Base-by-base conservation (phyloP, 1,140 invertebrate genomes). In the Pinna nobilis region DNA sequence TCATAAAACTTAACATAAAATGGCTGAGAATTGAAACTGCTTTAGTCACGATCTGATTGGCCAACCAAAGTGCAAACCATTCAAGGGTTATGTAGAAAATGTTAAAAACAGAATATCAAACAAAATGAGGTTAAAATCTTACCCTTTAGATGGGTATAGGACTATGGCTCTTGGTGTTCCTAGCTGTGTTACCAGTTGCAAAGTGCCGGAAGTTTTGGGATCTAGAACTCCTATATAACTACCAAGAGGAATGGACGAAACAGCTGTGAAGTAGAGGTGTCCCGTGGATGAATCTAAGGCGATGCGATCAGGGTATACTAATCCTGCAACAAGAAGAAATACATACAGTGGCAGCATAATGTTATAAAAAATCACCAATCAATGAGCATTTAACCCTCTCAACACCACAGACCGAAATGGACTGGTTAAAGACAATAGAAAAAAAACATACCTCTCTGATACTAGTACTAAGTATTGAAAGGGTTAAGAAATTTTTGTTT, bases 221-320 rank as follows among this genome's bases (percentile, higher is more conserved):
- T 63, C 33, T 23, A 64, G 30, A 30, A 60, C 49, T 33, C 47
- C 69, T n/a, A 71, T 53, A 25, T 55, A 71, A 64, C 69, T 64
- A 3, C 28, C 35, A 3, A 33, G 23, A 63, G 18, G 32, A 53
- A 30, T 50, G 25, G 5, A 55, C 18, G 59, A 32, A 23, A 63
- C 59, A 37, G 69, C 60, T 4, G 69, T 64, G 32, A 71, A 71
- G 30, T 71, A 71, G 11, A 71, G 33, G 32, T 63, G 44, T n/a
- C 69, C 69, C 32, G 69, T 63, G 18, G 69, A 63, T 20, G 39
- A 71, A 33, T 71, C 69, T 20, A 71, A 53, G 2, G 69, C 69
- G 18, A 71, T 53, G 2, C 69, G 41, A 64, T 63, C 44, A 1
- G 59, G 69, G 32, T 63, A 63, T 15, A 63, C 25, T 28, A 20